Conservation (phyloP, 92 coral and sea anemone species). For the Paramuricea clavata region DNA sequence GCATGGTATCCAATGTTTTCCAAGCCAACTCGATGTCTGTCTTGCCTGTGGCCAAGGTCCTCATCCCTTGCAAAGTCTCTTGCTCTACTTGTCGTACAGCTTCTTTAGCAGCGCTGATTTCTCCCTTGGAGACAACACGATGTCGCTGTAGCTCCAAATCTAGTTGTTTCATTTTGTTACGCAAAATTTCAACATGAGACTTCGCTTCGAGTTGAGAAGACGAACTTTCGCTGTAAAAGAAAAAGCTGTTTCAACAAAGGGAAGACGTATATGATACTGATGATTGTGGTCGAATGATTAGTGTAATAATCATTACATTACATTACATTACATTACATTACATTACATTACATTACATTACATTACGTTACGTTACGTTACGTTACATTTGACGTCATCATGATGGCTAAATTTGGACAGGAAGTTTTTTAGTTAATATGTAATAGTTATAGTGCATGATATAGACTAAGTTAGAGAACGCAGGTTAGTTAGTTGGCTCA, state of each 20-base stretch:
- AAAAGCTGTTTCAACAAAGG: not conserved
- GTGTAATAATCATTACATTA: too few species aligned
- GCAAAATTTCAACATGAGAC: constrained; percentile 84
- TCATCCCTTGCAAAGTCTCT: constrained; percentile 91
- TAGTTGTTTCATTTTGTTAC: constrained; percentile 82
- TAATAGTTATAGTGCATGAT: too few species aligned
- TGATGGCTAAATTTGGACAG: too few species aligned
- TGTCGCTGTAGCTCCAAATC: constrained; percentile 94
- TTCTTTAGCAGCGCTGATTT: constrained; percentile 89
- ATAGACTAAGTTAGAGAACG: too few species aligned
- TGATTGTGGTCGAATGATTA: not conserved
- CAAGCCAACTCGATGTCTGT: constrained; percentile 96
- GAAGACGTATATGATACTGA: not conserved
- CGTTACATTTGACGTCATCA: too few species aligned
- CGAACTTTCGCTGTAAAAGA: constrained; percentile 31
- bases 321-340: too few species aligned
- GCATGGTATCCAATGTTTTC: constrained; percentile 87
- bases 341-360: too few species aligned
- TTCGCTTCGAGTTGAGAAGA: constrained; percentile 66
- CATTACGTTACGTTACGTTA: too few species aligned
- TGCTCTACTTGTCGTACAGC: constrained; percentile 86
- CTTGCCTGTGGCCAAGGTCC: constrained; percentile 94
- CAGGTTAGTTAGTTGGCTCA: too few species aligned
- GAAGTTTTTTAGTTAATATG: too few species aligned
- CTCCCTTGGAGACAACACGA: constrained; percentile 82